Base-by-base conservation (phyloP, 2,888 invertebrate species). In the Conchocele bisecta region DNA sequence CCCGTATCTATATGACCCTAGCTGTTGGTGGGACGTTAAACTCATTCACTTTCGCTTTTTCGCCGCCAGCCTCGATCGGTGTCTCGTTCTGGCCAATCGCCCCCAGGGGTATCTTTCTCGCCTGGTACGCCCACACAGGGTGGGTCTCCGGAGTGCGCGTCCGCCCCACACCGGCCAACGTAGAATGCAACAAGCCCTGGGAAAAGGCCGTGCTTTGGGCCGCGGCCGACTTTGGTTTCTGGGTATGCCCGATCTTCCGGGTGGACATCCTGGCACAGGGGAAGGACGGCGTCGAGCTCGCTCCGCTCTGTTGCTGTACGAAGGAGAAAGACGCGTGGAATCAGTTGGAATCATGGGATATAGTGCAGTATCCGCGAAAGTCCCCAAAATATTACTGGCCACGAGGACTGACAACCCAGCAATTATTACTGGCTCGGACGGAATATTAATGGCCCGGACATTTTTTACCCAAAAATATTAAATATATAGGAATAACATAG, bases 71-170 rank as follows among this genome's bases (percentile, higher is more conserved):
- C 56, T 56, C 22, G 59, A 58, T 35, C 44, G 46, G 20, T 46
- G 59, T 20, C 46, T 58, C 9, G 59, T 58, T 2, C 59, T 46
- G 31, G 59, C 46, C 44, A 48, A 58, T 48, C 17, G 44, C 2
- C 44, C 46, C 9, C 41, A 57, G 26, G 42, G 6, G 1, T 28
- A 48, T 26, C 5, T 20, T 24, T 28, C 11, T 11, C n/a, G 37
- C n/a, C 37, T 35, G 11, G 37, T n/a, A 35, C 13, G 37, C 37
- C 9, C 9, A 13, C 37, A 42, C n/a, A 22, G 42, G 37, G 9
- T 35, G 37, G 37, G 37, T 35, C 9, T 35, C 37, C 11, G 37
- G 37, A 9, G 37, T 35, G 17, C 15, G n/a, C 7, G 42, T 42
- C 22, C 42, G 42, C n/a, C 42, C 24, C 48, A 48, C 26, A 22